These are phyloP conservation scores for Quiscalus mexicanus DNA, from an alignment of 2,113 vertebrate species.

Conservation along the genomic window DNA sequence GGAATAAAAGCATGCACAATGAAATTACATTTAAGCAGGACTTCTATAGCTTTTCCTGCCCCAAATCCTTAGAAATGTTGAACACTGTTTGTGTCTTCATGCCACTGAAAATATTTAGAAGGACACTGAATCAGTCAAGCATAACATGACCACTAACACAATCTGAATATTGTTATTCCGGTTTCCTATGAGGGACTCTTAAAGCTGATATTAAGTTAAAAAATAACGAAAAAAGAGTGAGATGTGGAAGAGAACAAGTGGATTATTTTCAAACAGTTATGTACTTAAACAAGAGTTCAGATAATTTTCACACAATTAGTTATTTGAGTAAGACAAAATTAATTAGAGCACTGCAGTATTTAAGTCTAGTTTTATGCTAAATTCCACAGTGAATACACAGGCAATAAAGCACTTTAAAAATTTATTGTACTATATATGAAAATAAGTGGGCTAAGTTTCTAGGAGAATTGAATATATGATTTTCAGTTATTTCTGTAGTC, in stretches of 20 bases:
- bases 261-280: neutral
- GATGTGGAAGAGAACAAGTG: neutral
- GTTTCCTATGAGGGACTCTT: neutral
- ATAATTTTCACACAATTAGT: slow-evolving; percentile 3
- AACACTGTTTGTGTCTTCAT: neutral
- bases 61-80: neutral
- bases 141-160: neutral
- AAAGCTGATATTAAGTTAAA: neutral
- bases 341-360: neutral
- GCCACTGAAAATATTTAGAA: neutral
- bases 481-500: slow-evolving; percentile 10
- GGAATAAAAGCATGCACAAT: neutral
- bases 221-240: neutral
- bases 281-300: neutral
- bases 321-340: slow-evolving; percentile 27
- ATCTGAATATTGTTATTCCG: neutral
- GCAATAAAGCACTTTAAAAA: neutral
- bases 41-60: neutral
- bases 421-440: neutral
- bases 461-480: neutral
- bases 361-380: neutral
- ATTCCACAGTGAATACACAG: slow-evolving; percentile 5
- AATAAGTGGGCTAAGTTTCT: neutral
- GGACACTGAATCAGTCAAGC: neutral
- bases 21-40: neutral